Conservation (phyloP, 1,140 invertebrate genomes). For the Platyura marginata region DNA sequence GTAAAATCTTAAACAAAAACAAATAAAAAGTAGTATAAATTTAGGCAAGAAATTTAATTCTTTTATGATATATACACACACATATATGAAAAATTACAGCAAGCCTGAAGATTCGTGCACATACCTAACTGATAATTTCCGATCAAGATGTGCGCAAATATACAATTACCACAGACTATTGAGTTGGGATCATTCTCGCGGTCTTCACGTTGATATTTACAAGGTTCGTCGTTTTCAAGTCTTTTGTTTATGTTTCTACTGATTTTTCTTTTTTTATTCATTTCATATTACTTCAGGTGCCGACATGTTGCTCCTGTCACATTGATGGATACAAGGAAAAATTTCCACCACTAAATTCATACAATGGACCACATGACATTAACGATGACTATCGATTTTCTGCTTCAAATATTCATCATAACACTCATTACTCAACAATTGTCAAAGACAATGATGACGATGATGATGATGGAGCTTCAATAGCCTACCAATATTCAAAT, state of each 20-base stretch:
- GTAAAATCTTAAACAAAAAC: slow-evolving; percentile 25
- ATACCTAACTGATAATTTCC: slow-evolving; percentile 60
- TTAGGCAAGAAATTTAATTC: slow-evolving; percentile 1
- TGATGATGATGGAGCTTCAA: slow-evolving; percentile 7
- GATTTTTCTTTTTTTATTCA: not conserved
- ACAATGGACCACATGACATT: slow-evolving; percentile 4
- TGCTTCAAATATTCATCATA: slow-evolving; percentile 9
- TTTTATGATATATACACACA: no score
- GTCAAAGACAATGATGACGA: slow-evolving; percentile 13
- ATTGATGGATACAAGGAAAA: slow-evolving; percentile 53
- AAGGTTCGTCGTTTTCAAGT: slow-evolving; percentile 30
- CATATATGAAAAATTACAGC: slow-evolving; percentile 37
- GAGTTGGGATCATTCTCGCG: slow-evolving; percentile 63
- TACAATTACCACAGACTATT: slow-evolving; percentile 73
- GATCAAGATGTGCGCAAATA: slow-evolving; percentile 65
- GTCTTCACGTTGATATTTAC: slow-evolving; percentile 73
- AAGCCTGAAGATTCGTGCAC: slow-evolving; percentile 53
- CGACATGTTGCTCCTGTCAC: slow-evolving; percentile 69
- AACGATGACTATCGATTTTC: not conserved
- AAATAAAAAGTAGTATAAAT: not conserved
- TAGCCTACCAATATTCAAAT: slow-evolving; percentile 5
- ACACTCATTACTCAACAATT: slow-evolving; percentile 3
- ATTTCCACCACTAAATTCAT: slow-evolving; percentile 31
- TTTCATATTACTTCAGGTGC: slow-evolving; percentile 33
- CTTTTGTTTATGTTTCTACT: slow-evolving; percentile 1